phyloP scores from a whole-genome alignment of 2,888 invertebrate genomes.

The Mechanitis mazaeus region DNA sequence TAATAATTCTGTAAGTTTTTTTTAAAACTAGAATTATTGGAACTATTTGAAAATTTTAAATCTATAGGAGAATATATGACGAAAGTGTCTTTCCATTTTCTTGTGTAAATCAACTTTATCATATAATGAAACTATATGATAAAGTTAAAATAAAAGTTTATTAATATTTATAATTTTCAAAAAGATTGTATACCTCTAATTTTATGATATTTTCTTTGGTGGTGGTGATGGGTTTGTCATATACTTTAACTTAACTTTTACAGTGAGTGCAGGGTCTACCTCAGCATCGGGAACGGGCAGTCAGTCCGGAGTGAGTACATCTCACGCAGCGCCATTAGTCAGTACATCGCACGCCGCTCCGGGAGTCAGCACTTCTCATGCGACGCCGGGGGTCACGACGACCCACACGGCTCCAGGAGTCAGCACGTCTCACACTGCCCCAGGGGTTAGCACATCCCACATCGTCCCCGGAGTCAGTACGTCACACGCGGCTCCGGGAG shows the following conservation, averaged over 20 bases:
- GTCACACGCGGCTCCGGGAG: slow-evolving; percentile 40
- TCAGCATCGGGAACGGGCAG: slow-evolving; percentile 16
- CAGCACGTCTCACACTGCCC: slow-evolving; percentile 49
- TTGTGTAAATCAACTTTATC: too few relatives aligned
- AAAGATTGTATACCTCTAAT: too few relatives aligned
- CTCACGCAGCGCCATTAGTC: slow-evolving; percentile 40
- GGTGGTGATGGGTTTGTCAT: too few relatives aligned
- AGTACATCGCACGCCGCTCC: slow-evolving; percentile 42
- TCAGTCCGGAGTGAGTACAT: slow-evolving; percentile 48
- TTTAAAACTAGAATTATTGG: too few relatives aligned
- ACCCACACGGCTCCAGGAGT: slow-evolving; percentile 45
- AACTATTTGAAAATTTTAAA: too few relatives aligned
- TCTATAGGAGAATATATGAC: too few relatives aligned
- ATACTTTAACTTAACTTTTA: slow-evolving; percentile 24
- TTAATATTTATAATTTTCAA: too few relatives aligned
- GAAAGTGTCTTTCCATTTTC: too few relatives aligned
- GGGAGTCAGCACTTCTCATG: slow-evolving; percentile 34
- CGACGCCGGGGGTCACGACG: slow-evolving; percentile 37
- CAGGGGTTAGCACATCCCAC: slow-evolving; percentile 48
- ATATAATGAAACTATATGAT: too few relatives aligned
- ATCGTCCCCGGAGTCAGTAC: slow-evolving; percentile 46
- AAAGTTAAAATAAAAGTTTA: too few relatives aligned
- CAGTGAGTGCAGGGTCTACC: slow-evolving; percentile 30
- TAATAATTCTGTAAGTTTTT: too few relatives aligned
- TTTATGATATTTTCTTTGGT: too few relatives aligned